Conservation (phyloP, 2,797 vertebrate genomes). For the Leptodactylus fallax region DNA sequence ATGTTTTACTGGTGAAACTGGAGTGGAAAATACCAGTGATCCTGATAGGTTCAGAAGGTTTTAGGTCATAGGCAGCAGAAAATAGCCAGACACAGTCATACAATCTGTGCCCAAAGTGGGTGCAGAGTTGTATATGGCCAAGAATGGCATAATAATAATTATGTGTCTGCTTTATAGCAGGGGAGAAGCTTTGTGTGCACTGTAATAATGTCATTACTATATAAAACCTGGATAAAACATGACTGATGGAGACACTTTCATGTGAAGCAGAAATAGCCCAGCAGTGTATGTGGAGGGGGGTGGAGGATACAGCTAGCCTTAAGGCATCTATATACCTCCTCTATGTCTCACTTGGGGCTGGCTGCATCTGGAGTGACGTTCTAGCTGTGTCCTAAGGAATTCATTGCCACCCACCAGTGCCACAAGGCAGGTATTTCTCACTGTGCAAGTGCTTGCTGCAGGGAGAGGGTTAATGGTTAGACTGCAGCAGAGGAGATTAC, state of each 20-base stretch:
- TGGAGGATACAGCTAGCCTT: conserved; percentile 28
- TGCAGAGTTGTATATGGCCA: background rate
- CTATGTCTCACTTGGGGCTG: conserved; percentile 54
- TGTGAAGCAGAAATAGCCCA: conserved; percentile 45
- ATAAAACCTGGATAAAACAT: conserved; percentile 24
- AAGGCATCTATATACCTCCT: conserved; percentile 45
- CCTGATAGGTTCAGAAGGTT: conserved; percentile 54
- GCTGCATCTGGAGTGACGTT: conserved; percentile 52
- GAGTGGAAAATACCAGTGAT: conserved; percentile 52
- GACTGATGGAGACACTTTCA: conserved; percentile 34
- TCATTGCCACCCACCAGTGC: background rate
- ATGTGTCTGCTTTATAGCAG: background rate
- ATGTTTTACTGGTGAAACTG: conserved; percentile 23
- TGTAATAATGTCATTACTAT: background rate
- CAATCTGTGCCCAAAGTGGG: conserved; percentile 31
- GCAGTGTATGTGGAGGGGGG: conserved; percentile 28
- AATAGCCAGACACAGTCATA: background rate
- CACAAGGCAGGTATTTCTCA: conserved; percentile 43
- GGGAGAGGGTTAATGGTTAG: background rate
- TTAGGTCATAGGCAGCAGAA: conserved; percentile 48
- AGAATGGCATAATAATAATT: background rate
- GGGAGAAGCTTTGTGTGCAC: background rate
- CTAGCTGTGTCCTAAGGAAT: conserved; percentile 39
- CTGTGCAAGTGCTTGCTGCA: background rate
- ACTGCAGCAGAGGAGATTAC: conserved; percentile 14